Evolutionary conservation across 2,797 vertebrate genomes (phyloP).

Genomic region (Sebastes wilsoni): DNA sequence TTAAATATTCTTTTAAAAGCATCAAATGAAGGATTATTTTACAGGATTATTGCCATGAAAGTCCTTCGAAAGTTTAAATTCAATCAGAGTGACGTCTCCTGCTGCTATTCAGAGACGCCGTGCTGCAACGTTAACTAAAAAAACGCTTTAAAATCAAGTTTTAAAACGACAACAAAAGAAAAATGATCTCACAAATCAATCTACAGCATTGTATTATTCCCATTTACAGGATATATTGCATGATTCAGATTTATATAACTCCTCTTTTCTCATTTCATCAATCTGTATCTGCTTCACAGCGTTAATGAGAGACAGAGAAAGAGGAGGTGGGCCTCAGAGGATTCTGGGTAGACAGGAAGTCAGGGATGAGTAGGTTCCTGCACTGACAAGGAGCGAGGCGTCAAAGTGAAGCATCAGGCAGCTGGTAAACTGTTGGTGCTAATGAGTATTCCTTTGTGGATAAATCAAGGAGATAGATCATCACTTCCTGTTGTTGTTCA

Average conservation of each 20-base stretch:
- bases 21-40: neutral
- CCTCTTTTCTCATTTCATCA: neutral
- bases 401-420: conserved; percentile 4
- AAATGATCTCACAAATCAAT: no score
- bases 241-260: conserved; percentile 7
- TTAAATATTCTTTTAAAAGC: neutral
- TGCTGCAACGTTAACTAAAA: no score
- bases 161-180: neutral
- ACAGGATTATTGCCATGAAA: neutral
- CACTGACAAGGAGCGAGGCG: conserved; percentile 35
- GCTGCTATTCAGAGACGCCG: no score
- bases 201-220: neutral
- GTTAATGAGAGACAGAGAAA: conserved; percentile 9
- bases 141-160: no score
- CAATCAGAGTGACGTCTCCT: neutral
- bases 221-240: neutral
- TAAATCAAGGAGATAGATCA: neutral
- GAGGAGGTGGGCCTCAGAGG: conserved; percentile 32
- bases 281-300: conserved; percentile 28
- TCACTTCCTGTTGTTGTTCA: neutral
- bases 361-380: conserved; percentile 51
- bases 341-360: conserved; percentile 56
- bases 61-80: neutral
- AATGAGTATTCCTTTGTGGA: conserved; percentile 26
- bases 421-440: neutral